A percentile compares a stretch with the other conserved stretches of the same genome.
Conservation (phyloP, 2,888 invertebrate species). For the Drosophila longiperda region DNA sequence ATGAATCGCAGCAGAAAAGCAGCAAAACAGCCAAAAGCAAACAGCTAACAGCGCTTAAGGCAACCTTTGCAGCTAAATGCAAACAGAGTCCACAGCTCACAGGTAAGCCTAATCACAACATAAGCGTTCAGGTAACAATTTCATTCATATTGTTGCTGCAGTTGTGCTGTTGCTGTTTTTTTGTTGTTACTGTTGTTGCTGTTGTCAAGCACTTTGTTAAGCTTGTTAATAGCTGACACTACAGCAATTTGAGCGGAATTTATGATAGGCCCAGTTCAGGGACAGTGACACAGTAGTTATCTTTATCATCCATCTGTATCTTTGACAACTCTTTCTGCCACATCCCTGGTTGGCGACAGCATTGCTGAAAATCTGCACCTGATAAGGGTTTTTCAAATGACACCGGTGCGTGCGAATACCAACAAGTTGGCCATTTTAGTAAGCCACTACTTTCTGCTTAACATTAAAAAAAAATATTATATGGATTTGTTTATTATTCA, state of each 20-base stretch:
- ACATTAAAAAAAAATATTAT: not conserved
- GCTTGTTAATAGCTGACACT: conserved; percentile 74
- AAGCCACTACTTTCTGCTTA: not conserved
- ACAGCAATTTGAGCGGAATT: conserved; percentile 62
- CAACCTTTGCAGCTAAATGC: conserved; percentile 21
- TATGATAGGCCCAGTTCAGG: conserved; percentile 60
- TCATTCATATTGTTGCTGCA: conserved; percentile 56
- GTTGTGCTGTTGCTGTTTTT: not conserved
- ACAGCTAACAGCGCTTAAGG: conserved; percentile 35
- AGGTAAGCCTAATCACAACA: conserved; percentile 71
- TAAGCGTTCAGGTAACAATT: conserved; percentile 70
- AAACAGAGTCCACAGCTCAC: conserved; percentile 34
- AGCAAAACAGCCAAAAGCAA: conserved; percentile 10
- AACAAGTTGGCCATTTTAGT: conserved; percentile 14
- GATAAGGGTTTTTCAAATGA: conserved; percentile 28
- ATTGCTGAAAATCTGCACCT: conserved; percentile 28
- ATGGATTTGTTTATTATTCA: not conserved
- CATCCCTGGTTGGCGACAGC: conserved; percentile 11
- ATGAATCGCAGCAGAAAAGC: conserved; percentile 56
- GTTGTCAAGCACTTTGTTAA: conserved; percentile 65
- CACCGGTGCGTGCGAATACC: conserved; percentile 30
- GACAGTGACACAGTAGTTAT: conserved; percentile 11
- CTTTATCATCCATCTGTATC: conserved; percentile 29
- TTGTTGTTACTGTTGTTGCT: conserved; percentile 29
- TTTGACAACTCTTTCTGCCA: conserved; percentile 22